A percentile compares a stretch with the other conserved stretches of the same genome.
These are phyloP conservation scores for Drosophila recens DNA, from an alignment of 2,888 invertebrate genomes.

Conservation along the genomic window DNA sequence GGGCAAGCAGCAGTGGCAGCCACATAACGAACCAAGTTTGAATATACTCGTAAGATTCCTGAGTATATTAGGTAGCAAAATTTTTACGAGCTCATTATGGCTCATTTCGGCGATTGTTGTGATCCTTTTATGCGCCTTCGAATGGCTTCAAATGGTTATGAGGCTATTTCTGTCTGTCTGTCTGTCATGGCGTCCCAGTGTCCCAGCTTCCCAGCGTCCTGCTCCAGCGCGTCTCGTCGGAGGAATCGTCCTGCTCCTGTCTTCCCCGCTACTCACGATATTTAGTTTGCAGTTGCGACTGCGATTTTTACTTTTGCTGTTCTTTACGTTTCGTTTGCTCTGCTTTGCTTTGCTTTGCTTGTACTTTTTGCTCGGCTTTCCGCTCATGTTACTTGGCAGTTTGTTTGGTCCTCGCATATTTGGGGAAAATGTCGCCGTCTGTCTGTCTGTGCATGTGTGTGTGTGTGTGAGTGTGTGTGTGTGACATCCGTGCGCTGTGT, in stretches of 20 bases:
- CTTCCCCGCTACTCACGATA: conserved; percentile 54
- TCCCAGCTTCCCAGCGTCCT: conserved; percentile 23
- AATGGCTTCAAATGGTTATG: conserved; percentile 85
- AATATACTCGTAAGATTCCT: conserved; percentile 83
- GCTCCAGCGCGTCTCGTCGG: background rate
- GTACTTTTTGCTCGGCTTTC: conserved; percentile 58
- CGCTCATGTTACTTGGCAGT: conserved; percentile 61
- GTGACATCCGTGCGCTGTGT: conserved; percentile 57
- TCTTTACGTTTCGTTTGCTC: conserved; percentile 48
- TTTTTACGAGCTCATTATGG: conserved; percentile 86
- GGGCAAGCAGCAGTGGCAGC: conserved; percentile 33
- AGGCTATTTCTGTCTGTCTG: conserved; percentile 75
- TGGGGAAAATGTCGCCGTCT: conserved; percentile 77
- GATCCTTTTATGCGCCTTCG: conserved; percentile 86
- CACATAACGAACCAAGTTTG: conserved; percentile 79
- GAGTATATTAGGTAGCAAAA: conserved; percentile 86
- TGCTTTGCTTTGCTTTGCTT: conserved; percentile 46
- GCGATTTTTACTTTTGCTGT: conserved; percentile 73
- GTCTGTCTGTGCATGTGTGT: conserved; percentile 52
- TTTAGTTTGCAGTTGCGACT: conserved; percentile 81
- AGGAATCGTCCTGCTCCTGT: background rate
- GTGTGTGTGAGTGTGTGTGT: conserved; percentile 46
- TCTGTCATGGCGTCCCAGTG: conserved; percentile 45
- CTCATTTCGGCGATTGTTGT: conserved; percentile 86
- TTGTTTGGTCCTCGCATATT: conserved; percentile 58